Evolutionary conservation across 1,140 invertebrate genomes (phyloP), one percentile per base, ranked within the genome.

Genomic region (Tachypleus tridentatus): DNA sequence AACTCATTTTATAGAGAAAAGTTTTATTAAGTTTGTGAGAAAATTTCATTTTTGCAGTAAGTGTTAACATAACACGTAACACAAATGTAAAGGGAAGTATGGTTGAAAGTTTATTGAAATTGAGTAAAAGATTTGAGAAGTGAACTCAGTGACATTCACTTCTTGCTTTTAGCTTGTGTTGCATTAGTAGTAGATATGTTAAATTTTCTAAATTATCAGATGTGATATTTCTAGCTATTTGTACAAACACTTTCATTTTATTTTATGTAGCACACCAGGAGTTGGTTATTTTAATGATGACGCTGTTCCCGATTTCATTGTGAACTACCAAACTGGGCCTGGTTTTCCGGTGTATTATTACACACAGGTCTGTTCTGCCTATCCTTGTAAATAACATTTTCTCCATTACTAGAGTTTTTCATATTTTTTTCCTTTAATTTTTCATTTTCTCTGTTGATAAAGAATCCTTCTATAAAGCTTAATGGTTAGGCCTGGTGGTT

Each of bases 261-360:
- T 58, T 57, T 64, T 67, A 74, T 77, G 80, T 69, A 89, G 87
- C 71, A 84, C 86, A 67, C 88, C 89, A 51, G 84, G 87, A 49
- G 87, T 87, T 29, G 88, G 87, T 5, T 90, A 85, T 75, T 93
- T 88, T 69, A 88, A 91, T 73, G 82, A 84, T 67, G 89, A 92
- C 73, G 79, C 84, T 65, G 76, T 87, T n/a, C 88, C 88, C 0
- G 89, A 92, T 72, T 88, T 93, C 70, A 81, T 91, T 76, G 81
- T 93, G 0, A 87, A 89, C 71, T 88, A 87, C 73, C 84, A 88
- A 72, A 82, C 82, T 66, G 87, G 87, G 2, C 84, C 85, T 3
- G 86, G 84, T 6, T 89, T 84, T 75, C 86, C 87, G 3, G 77
- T 86, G 0, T 89, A 88, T 74, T 89, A 88, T 75, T 86, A 87